Base-by-base conservation (phyloP, 2,888 invertebrate species). In the Drosophila formosana region DNA sequence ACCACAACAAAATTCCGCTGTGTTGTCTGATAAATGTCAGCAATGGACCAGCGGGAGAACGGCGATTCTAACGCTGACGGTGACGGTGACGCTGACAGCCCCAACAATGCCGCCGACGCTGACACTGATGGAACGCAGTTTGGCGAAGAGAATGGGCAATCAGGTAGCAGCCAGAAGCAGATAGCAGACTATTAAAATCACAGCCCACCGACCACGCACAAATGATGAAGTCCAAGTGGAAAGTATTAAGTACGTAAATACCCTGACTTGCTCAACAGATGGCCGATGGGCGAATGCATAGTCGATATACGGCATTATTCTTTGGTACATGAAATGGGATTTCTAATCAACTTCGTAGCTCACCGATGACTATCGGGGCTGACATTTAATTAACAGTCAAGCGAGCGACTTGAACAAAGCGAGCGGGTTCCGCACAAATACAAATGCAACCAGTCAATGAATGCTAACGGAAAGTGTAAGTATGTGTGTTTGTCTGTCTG, bases 321-420 rank as follows among this genome's bases (percentile, higher is more conserved):
- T 71, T 82, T 61, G 72, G 49, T 56, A 9, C 6, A 46, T 45
- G 11, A 49, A 26, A 11, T 9, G 5, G 13, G 32, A 25, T 37
- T 56, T 72, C 47, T 62, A 72, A 80, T 82, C 69, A 80, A 76
- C 60, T 67, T 72, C 56, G 13, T 13, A 18, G 61, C 61, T 50
- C 47, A 52, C 52, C 53, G 83, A 85, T 82, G 60, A 63, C 68
- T 79, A 85, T 73, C 73, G 62, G 26, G 26, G 11, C 47, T 66
- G 71, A 63, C 71, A 57, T 86, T 82, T 88, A 88, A 88, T 82
- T 86, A 86, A 73, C 65, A 71, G 30, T 47, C 47, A 18, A 45
- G 37, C 9, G 28, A 72, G 62, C 61, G 39, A 52, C 39, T 62
- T 47, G 9, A 52, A 11, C 46, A 13, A 8, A 32, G n/a, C 34